Evolutionary conservation across 2,113 vertebrate species (phyloP), one percentile per base, ranked within the genome.

Genomic region (Opisthocomus hoazin): DNA sequence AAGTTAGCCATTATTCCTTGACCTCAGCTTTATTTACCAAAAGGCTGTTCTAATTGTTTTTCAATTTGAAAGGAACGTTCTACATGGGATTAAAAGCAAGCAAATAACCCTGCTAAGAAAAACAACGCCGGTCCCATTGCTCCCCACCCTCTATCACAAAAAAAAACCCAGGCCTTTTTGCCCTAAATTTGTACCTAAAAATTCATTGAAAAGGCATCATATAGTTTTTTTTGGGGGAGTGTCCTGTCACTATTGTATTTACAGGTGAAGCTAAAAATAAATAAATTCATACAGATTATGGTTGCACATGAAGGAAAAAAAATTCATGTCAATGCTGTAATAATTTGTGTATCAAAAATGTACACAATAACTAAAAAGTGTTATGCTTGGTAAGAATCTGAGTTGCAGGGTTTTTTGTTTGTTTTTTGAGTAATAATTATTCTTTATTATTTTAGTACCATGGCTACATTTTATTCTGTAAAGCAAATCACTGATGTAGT

Each of bases 381-480:
- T 64, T 46, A 26, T 50, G 4, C 29, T 4, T 36, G 22, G 26
- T 71, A 16, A 66, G 34, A 66, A 51, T 68, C 23, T 79, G n/a
- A 5, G 2, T 26, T 69, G 10, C 34, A 15, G 41, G 9, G 4
- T 18, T 54, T 61, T 45, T 53, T 41, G 10, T 11, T 10, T 32
- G 61, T 74, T 64, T 74, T 30, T 11, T 30, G 7, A 58, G 32
- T 77, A 66, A 24, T 48, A 70, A 50, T 56, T 22, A 8, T 56
- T 64, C 2, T 65, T 43, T 69, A 56, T 64, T 39, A 6, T 56
- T 86, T 77, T 65, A 37, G 18, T 3, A 1, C 46, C 10, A 1
- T 27, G 24, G 14, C 43, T 51, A 1, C 37, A 5, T n/a, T 76
- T 83, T 77, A 22, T 53, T 77, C 46, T 0, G 0, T 80, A 53